Evolutionary conservation across 2,797 vertebrate species (phyloP), one percentile per base, ranked within the genome.

Genomic region (Yasuhikotakia modesta): DNA sequence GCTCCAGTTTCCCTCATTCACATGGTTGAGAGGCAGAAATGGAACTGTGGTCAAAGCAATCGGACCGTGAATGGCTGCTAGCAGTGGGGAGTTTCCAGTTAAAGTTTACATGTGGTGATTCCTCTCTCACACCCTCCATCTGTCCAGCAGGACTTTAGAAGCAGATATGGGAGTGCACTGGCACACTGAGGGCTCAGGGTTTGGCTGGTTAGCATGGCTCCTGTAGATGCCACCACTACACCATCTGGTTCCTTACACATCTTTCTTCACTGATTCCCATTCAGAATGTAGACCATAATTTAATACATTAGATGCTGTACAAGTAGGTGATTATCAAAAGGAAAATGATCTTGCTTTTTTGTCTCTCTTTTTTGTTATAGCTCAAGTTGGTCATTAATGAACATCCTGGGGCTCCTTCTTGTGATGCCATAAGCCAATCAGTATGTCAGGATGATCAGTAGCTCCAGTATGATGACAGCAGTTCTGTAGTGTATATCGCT

Each of bases 31-130:
- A 39, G 39, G 17, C 14, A 11, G 57, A 72, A 27, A 69, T 0
- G 14, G 16, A 68, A 32, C 30, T 2, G 60, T 65, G 27, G 24
- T 65, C 46, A 45, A 53, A 35, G n/a, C 61, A 48, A 65, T 57
- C 2, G 12, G 12, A 17, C 27, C 58, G 67, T 39, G 14, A 39
- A 53, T 73, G 30, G 13, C 35, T 35, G 35, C 16, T 67, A 63
- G 46, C 43, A 52, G 17, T 61, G 52, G 48, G 58, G 19, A 39
- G 27, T 39, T 48, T 48, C 39, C 21, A 43, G 21, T 58, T 53
- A 58, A 72, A 48, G 24, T 61, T 71, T 61, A 53, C 27, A 65
- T 43, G 48, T 27, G 21, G 30, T 19, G 46, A 74, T 55, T 65
- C 5, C 46, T 74, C 32, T 53, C 10, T 39, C 14, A 53, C 11